Evolutionary conservation across 2,797 vertebrate genomes (phyloP).

Genomic region (Sebastolobus alascanus): DNA sequence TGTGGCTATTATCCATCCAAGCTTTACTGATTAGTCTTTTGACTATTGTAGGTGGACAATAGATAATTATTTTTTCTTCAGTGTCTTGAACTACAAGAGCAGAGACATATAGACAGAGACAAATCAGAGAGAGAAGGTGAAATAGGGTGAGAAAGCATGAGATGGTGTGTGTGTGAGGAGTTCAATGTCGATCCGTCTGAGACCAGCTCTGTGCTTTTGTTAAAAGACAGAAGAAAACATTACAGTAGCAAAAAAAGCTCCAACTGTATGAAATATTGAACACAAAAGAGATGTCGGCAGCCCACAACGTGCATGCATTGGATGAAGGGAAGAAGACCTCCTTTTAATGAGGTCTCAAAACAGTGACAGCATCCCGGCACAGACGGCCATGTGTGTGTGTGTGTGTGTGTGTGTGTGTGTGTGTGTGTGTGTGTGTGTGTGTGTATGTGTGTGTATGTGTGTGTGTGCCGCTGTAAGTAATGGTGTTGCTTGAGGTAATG

Average conservation of each 20-base stretch:
- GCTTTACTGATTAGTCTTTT: background rate
- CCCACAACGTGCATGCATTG: background rate
- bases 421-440: background rate
- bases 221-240: constrained; percentile 19
- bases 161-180: background rate
- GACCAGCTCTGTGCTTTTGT: background rate
- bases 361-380: constrained; percentile 13
- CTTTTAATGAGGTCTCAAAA: constrained; percentile 44
- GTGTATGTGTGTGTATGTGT: too few relatives aligned
- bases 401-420: background rate
- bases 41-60: background rate
- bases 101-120: background rate
- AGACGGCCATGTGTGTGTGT: background rate
- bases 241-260: constrained; percentile 9
- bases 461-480: constrained; percentile 20
- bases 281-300: constrained; percentile 12
- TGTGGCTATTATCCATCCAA: background rate
- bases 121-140: background rate
- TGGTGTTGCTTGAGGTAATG: background rate
- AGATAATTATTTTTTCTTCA: background rate
- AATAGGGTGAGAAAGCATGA: background rate
- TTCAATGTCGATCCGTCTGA: background rate
- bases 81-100: background rate
- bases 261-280: constrained; percentile 32
- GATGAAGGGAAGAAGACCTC: constrained; percentile 18